Evolutionary conservation across 2,797 vertebrate species (phyloP), one percentile per base, ranked within the genome.

Genomic region (Sebastiscus tertius): DNA sequence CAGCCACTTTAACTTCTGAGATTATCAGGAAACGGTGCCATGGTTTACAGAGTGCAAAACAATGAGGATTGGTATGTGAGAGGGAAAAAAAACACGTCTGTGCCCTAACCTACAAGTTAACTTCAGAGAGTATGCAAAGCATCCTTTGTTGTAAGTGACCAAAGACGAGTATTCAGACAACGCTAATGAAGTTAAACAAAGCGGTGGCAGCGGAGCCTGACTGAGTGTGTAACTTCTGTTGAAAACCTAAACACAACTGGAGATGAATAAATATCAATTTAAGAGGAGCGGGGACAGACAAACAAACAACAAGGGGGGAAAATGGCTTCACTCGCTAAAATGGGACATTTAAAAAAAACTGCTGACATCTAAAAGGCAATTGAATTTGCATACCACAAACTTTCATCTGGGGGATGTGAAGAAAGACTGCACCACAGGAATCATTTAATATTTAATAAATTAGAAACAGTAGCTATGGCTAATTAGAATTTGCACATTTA

Each of bases 401-500:
- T 97, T 98, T 97, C 97, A 97, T 97, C 97, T 97, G 96, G 96
- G 96, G 95, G 94, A 76, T 82, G 90, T 91, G 89, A 92, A 97
- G 97, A 98, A 96, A 93, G 87, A 94, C 96, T 89, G 96, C 93
- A 97, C 97, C 97, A 94, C 97, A 97, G 97, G 97, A 98, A 97
- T 97, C 95, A 96, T 98, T 99, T 98, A 98, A 98, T 97, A 97
- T 98, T 99, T 98, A 98, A 98, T 97, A 98, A 94, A 96, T 96
- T 94, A 95, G 97, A 97, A 98, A 97, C 97, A 97, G 96, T 97
- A 95, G 97, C 97, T 95, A 85, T 92, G 96, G 96, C 97, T 98
- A 98, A 99, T 99, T 98, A 98, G 97, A 99, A 98, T 98, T 97
- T 99, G 97, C 97, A 97, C 97, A 96, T 98, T 99, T 98, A 98